Evolutionary conservation across 2,797 vertebrate species (phyloP).

Genomic region (Paguma larvata): DNA sequence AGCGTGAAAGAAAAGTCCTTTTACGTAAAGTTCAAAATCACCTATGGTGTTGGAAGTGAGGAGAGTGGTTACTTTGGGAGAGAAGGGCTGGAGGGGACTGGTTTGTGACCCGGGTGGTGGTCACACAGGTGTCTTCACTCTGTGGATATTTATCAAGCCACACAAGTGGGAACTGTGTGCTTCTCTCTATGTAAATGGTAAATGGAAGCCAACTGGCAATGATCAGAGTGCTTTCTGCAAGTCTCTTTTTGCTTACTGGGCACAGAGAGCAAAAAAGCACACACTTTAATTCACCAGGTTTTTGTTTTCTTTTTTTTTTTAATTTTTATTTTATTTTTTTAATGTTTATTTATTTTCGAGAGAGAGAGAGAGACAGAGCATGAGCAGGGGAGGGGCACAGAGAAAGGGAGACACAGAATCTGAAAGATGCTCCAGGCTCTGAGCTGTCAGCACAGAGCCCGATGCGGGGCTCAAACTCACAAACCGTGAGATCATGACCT

Average conservation of each 20-base stretch:
- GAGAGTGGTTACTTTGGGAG: neutral
- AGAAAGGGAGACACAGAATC: too few relatives aligned
- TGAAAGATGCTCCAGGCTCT: too few relatives aligned
- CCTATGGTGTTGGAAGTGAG: neutral
- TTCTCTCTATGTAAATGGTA: neutral
- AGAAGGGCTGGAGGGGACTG: neutral
- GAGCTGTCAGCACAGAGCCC: too few relatives aligned
- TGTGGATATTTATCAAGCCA: neutral
- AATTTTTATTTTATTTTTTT: too few relatives aligned
- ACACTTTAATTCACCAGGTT: neutral
- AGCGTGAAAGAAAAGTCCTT: neutral
- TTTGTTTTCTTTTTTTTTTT: neutral
- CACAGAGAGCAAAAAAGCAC: neutral
- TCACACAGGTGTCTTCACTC: neutral
- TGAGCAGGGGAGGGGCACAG: too few relatives aligned
- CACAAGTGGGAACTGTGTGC: neutral
- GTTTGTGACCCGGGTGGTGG: neutral
- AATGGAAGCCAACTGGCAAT: neutral
- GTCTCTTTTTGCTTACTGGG: neutral
- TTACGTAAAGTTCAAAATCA: slow-evolving; percentile 5
- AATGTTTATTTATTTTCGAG: too few relatives aligned
- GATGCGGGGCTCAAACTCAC: too few relatives aligned
- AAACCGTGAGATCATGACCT: too few relatives aligned
- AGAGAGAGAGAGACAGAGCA: too few relatives aligned
- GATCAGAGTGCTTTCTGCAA: neutral